phyloP scores from a whole-genome alignment of 2,113 vertebrate species.

The Podarcis cretensis region DNA sequence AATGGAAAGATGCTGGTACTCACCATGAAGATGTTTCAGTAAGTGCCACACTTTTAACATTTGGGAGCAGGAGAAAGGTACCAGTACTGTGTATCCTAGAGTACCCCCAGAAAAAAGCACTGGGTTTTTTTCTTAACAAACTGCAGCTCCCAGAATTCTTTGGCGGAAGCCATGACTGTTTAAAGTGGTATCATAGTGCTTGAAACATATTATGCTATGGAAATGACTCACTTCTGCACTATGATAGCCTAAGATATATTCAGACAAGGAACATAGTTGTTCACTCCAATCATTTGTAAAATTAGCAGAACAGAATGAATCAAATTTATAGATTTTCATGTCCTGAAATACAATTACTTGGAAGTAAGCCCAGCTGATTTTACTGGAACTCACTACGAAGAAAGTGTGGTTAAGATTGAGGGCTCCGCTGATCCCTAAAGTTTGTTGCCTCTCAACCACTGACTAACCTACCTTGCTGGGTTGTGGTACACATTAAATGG shows the following conservation, averaged over 20 bases:
- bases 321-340: conserved; percentile 4
- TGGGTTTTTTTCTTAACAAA: too few relatives aligned
- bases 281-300: conserved; percentile 7
- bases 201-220: neutral
- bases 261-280: conserved; percentile 12
- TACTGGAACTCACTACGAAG: neutral
- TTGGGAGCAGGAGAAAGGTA: too few relatives aligned
- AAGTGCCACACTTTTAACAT: too few relatives aligned
- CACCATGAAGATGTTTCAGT: too few relatives aligned
- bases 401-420: neutral
- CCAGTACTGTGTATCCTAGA: too few relatives aligned
- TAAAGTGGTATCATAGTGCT: too few relatives aligned
- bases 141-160: too few relatives aligned
- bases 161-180: neutral
- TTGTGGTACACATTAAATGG: neutral
- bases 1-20: neutral
- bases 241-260: rapidly evolving
- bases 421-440: neutral
- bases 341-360: neutral
- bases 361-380: neutral
- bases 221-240: neutral
- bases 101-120: too few relatives aligned
- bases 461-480: neutral
- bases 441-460: neutral
- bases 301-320: conserved; percentile 10